Conservation (phyloP, 2,113 vertebrate species). For the Machaerirhynchus nigripectus region DNA sequence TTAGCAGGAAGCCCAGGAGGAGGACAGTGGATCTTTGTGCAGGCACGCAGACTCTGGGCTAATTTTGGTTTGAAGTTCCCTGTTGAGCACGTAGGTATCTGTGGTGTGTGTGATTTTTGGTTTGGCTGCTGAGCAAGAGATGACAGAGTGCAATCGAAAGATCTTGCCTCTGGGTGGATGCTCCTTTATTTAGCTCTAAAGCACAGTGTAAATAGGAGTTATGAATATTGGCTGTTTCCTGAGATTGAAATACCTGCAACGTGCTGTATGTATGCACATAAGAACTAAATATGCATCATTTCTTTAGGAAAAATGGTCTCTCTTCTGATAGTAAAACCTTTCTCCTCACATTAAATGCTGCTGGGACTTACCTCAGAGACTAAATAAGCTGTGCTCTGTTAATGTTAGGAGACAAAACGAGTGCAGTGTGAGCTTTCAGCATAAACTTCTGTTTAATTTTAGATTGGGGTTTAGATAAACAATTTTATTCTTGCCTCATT, state of each 20-base stretch:
- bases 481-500: conserved; percentile 63
- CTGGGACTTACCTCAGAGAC: conserved; percentile 9
- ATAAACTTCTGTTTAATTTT: conserved; percentile 63
- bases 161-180: background rate
- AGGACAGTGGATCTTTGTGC: background rate
- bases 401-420: conserved; percentile 39
- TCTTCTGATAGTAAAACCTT: background rate
- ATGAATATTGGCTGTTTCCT: background rate
- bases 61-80: background rate
- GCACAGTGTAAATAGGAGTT: background rate
- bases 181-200: conserved; percentile 6
- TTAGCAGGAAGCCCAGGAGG: background rate
- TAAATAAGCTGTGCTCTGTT: conserved; percentile 33
- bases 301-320: conserved; percentile 3
- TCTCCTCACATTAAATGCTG: background rate
- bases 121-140: conserved; percentile 8
- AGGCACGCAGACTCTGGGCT: background rate
- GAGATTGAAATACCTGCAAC: background rate
- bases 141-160: background rate
- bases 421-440: conserved; percentile 11
- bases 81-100: background rate
- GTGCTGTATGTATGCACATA: background rate
- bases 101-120: background rate
- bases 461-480: conserved; percentile 65
- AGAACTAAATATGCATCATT: background rate